Evolutionary conservation across 1,140 invertebrate species (phyloP), one percentile per base, ranked within the genome.

Genomic region (Sesamia nonagrioides): DNA sequence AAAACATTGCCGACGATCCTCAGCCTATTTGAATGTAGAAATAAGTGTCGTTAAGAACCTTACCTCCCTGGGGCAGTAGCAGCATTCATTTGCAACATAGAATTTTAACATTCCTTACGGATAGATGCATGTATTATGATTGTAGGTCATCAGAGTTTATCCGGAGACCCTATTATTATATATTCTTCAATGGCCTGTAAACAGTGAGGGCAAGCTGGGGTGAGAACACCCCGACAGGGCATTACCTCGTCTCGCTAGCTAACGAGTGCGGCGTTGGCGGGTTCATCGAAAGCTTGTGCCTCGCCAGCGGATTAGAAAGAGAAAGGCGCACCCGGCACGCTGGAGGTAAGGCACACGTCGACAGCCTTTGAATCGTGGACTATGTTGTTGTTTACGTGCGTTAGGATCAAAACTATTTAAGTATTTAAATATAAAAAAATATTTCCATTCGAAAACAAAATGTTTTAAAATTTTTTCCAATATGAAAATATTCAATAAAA

Each of bases 231-330:
- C 21, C 15, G 45, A 71, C 8, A 73, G 54, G 54, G 18, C 18
- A 60, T 33, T 60, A 60, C 18, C 11, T 60, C 37, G 3, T 60
- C 9, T 52, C 11, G 11, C 42, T 52, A n/a, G 40, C 40, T 35
- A 73, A n/a, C 27, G 33, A 56, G 13, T 73, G 50, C 68, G 27
- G 15, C 45, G 35, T 60, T 21, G 37, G 15, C 48, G 27, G 50
- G 15, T 60, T 17, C 37, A 45, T 27, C 9, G 18, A 45, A 40
- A 66, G 17, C 4, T 18, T 45, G 40, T 21, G 61, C 17, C 33
- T 27, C 5, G 56, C 56, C 27, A 60, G 40, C 61, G 40, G 17
- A 21, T 42, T 42, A 18, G 33, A 9, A 33, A 5, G 15, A 6
- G 35, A 2, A n/a, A n/a, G n/a, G n/a, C n/a, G n/a, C n/a, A n/a